Evolutionary conservation across 1,140 invertebrate species (phyloP), one percentile per base, ranked within the genome.

Genomic region (Episyrphus balteatus): DNA sequence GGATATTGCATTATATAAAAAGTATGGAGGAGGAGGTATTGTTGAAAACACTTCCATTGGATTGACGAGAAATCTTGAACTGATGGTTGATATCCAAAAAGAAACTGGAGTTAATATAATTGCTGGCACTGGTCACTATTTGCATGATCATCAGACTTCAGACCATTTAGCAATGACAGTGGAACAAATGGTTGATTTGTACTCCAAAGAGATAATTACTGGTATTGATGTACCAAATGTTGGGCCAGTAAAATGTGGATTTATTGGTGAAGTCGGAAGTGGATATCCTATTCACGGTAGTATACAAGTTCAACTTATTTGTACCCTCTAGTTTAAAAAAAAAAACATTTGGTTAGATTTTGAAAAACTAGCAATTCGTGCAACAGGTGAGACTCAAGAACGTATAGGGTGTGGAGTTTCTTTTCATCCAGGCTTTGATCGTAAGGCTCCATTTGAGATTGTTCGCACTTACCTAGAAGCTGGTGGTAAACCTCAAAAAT

Each of bases 211-310:
- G 11, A 51, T 51, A 12, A 14, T 32, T 5, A 30, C 19, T 30
- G 49, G 49, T 12, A 13, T 19, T 13, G 34, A 51, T 13, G 9
- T 47, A 3, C n/a, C 32, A 11, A 26, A 17, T 30, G 33, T 69
- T 44, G 64, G 68, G 1, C 55, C 61, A 2, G 71, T 86, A 1
- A 81, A 78, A 58, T 81, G 83, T 56, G 86, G 85, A 30, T 78
- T 87, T 48, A 81, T 89, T 55, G 86, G 85, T 18, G 86, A 89
- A 72, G 75, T 88, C 34, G 86, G 81, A 2, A 84, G 81, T 54
- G 70, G 73, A 34, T 88, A 80, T 80, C 86, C 85, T 0, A 71
- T 87, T 2, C 66, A 73, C 68, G 78, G 83, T 84, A 59, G n/a
- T n/a, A n/a, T n/a, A 26, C 3, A 26, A 26, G 21, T 5, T 26